Base-by-base conservation (phyloP, 1,140 invertebrate species). In the Tetranychus cinnabarinus region DNA sequence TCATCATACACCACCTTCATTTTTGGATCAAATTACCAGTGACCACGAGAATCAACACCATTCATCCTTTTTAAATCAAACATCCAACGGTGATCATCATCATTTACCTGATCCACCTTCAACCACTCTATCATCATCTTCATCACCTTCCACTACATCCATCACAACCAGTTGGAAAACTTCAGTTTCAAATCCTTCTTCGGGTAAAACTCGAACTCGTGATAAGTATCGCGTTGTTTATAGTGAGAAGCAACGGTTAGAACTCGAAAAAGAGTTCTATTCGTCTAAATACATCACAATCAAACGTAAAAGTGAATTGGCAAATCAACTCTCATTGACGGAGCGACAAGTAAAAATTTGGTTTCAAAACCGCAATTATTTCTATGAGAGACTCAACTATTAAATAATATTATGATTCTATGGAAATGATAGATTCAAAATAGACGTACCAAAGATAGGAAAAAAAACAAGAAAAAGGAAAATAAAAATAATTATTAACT, bases 201-300 rank as follows among this genome's bases (percentile, higher is more conserved):
- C 55, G 33, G 55, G 55, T 55, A 91, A 90, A 78, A 93, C 89
- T 33, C 76, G 93, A 63, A 98, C 93, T n/a, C 96, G 93, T 76
- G 93, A 98, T 75, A 97, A 97, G 75, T 98, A 97, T 75, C 79
- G 93, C 47, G 91, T 97, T 3, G 95, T 98, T 37, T 98, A 98
- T 75, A 89, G 85, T 10, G 95, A 98, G 69, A 84, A 86, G 67
- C 93, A 97, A 74, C 76, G 93, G 13, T 73, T 97, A n/a, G 92
- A 97, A 71, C 73, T 98, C 62, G 93, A 98, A 73, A 97, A 96
- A 69, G 93, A 97, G 72, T 98, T 96, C 69, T 84, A 88, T 70
- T 90, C 83, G 70, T 89, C 81, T 64, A 79, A 84, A 34, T 98
- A 97, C 73, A 97, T 97, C 68, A 96, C 90, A 15, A 95, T 97